These are phyloP conservation scores for Brotula barbata DNA, from an alignment of 2,797 vertebrate genomes.

Conservation along the genomic window DNA sequence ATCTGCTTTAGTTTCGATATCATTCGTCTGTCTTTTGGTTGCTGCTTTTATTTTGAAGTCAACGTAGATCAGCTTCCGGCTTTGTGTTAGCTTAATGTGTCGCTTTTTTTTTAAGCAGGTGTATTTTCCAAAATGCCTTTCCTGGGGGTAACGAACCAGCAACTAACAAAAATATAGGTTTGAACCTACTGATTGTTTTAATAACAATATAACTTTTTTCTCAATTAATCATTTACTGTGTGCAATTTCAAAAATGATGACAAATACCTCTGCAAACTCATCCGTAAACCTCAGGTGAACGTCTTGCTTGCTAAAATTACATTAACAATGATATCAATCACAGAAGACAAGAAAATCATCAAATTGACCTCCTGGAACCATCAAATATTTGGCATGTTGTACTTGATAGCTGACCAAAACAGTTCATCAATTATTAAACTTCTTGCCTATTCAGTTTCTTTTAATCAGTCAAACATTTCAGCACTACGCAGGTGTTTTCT, in stretches of 20 bases:
- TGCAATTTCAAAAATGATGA: too few relatives aligned
- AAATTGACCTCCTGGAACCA: too few relatives aligned
- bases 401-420: too few relatives aligned
- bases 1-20: not conserved
- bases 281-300: too few relatives aligned
- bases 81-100: not conserved
- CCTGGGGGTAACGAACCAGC: not conserved
- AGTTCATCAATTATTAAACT: too few relatives aligned
- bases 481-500: too few relatives aligned
- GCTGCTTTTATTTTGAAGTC: slow-evolving; percentile 61
- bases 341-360: too few relatives aligned
- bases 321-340: not conserved
- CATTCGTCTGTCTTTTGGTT: not conserved
- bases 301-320: too few relatives aligned
- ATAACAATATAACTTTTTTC: not conserved
- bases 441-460: too few relatives aligned
- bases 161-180: not conserved
- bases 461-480: too few relatives aligned
- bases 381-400: too few relatives aligned
- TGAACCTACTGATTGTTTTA: not conserved
- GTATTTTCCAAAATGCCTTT: slow-evolving; percentile 22
- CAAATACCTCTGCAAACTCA: too few relatives aligned
- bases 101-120: slow-evolving; percentile 60
- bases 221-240: not conserved
- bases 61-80: not conserved